Percentiles rank a stretch among this genome's conserved stretches.
These are phyloP conservation scores for Gyps fulvus DNA, from an alignment of 2,113 vertebrate species.

Conservation along the genomic window DNA sequence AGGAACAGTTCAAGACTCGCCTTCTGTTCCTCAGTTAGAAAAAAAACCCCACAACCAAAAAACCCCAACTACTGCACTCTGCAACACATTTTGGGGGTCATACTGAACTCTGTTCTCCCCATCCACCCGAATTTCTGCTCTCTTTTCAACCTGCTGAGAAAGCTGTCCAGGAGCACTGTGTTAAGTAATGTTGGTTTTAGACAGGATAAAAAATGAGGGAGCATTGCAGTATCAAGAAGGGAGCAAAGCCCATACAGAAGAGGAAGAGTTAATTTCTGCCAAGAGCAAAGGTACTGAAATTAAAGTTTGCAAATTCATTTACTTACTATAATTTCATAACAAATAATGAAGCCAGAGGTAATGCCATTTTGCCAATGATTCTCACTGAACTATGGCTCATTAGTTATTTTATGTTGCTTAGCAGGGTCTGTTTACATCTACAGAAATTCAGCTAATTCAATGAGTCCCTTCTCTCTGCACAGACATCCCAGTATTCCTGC, in stretches of 20 bases:
- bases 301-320: background rate
- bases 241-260: background rate
- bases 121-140: background rate
- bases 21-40: background rate
- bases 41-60: no score
- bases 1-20: background rate
- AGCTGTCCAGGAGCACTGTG: background rate
- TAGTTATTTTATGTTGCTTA: constrained; percentile 12
- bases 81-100: background rate
- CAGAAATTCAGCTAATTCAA: constrained; percentile 9
- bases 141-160: background rate
- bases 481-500: constrained; percentile 1
- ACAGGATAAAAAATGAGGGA: background rate
- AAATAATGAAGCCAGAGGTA: background rate
- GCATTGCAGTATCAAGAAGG: background rate
- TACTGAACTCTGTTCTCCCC: background rate
- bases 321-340: background rate
- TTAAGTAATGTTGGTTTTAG: background rate
- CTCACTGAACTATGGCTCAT: constrained; percentile 9
- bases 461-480: background rate
- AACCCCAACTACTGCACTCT: no score
- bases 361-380: background rate
- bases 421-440: background rate
- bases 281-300: background rate
- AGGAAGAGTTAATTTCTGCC: background rate